Percentiles rank a stretch among this genome's conserved stretches.
These are phyloP conservation scores for Phengaris arion DNA, from an alignment of 2,888 invertebrate species.

Conservation along the genomic window DNA sequence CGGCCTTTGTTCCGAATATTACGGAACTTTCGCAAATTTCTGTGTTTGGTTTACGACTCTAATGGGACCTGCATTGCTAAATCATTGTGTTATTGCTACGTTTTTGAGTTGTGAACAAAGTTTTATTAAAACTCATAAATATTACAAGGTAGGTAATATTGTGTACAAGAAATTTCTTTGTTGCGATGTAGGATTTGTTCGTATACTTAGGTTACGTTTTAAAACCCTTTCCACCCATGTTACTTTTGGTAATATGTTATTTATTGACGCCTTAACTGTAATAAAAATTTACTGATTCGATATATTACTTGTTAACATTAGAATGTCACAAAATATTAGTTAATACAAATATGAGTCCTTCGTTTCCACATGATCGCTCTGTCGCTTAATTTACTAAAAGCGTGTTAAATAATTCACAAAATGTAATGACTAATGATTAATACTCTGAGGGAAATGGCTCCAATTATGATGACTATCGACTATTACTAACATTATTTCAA, in stretches of 20 bases:
- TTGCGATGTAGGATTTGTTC: not conserved
- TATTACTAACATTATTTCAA: not conserved
- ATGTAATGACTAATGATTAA: not conserved
- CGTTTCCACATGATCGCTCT: not conserved
- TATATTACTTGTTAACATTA: too few relatives aligned
- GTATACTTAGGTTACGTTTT: not conserved
- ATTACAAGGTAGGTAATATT: not conserved
- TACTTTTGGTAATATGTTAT: not conserved
- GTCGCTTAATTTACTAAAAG: constrained; percentile 18
- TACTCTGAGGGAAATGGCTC: not conserved
- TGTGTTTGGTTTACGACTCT: constrained; percentile 6
- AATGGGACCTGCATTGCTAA: constrained; percentile 33
- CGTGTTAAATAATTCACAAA: constrained; percentile 24
- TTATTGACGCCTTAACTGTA: too few relatives aligned
- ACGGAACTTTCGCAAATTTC: constrained; percentile 39
- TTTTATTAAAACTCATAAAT: constrained; percentile 16
- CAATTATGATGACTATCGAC: constrained; percentile 6
- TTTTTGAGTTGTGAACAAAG: not conserved
- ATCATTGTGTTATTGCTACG: constrained; percentile 1
- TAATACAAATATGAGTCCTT: not conserved
- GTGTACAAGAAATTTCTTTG: not conserved
- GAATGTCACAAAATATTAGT: not conserved
- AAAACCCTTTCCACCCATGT: too few relatives aligned
- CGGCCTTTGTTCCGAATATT: constrained; percentile 60
- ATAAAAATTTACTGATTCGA: too few relatives aligned